Percentiles rank a stretch among this genome's conserved stretches.
phyloP scores from a whole-genome alignment of 2,888 invertebrate species.

The Oxycera nigricornis region DNA sequence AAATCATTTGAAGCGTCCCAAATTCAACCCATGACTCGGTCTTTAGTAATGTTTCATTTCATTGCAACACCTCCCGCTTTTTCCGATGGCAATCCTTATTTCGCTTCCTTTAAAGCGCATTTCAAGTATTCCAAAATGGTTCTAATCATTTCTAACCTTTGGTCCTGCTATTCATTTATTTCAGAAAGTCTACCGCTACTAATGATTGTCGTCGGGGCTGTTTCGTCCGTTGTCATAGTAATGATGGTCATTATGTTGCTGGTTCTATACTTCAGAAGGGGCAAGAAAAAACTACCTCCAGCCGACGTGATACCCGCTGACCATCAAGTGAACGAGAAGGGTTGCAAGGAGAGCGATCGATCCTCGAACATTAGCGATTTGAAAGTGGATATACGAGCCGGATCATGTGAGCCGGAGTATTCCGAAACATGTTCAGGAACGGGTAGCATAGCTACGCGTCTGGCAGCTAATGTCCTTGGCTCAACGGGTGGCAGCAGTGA shows the following conservation, averaged over 20 bases:
- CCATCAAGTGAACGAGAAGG: constrained; percentile 65
- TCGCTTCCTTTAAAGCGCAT: too few species aligned
- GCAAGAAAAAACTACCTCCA: constrained; percentile 59
- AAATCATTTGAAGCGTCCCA: too few species aligned
- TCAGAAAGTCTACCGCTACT: constrained; percentile 79
- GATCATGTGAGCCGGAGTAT: constrained; percentile 65
- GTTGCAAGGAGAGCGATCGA: constrained; percentile 80
- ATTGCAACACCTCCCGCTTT: background rate
- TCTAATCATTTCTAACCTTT: constrained; percentile 2
- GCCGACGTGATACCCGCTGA: constrained; percentile 70
- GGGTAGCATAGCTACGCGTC: constrained; percentile 63
- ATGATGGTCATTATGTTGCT: constrained; percentile 85
- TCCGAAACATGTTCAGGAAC: constrained; percentile 70
- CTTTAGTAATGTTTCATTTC: too few species aligned
- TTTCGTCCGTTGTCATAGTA: constrained; percentile 81
- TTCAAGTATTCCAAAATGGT: background rate
- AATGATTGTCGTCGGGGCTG: constrained; percentile 83
- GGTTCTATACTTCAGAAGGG: constrained; percentile 71
- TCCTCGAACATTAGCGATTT: constrained; percentile 92
- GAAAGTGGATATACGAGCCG: constrained; percentile 85
- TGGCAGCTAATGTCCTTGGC: constrained; percentile 54
- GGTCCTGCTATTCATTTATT: constrained; percentile 6
- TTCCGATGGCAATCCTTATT: background rate
- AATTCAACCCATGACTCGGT: too few species aligned
- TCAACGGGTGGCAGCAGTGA: constrained; percentile 33